Conservation (phyloP, 2,888 invertebrate species). For the Taphrorychus bicolor region DNA sequence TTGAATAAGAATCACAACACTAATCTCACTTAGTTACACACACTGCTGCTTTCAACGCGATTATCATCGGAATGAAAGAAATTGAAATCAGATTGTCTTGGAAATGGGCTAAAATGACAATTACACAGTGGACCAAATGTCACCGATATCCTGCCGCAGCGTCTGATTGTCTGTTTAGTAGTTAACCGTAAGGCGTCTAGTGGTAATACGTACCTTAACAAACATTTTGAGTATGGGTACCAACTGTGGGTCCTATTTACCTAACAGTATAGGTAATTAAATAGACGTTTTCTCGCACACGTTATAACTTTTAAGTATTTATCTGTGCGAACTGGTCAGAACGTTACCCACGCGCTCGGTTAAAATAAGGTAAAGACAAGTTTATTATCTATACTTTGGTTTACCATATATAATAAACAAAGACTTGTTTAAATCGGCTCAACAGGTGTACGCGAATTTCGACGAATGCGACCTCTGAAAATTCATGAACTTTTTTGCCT, state of each 20-base stretch:
- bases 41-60: constrained; percentile 21
- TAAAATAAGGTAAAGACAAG: constrained; percentile 41
- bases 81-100: background rate
- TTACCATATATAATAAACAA: constrained; percentile 42
- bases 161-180: no score
- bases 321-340: constrained; percentile 6
- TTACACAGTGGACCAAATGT: background rate
- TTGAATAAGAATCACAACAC: no score
- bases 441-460: constrained; percentile 45
- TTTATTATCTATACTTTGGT: constrained; percentile 38
- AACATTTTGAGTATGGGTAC: no score
- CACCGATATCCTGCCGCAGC: no score
- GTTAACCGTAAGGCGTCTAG: no score
- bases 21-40: background rate
- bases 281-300: no score
- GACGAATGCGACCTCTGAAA: constrained; percentile 37
- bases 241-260: no score
- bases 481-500: constrained; percentile 41
- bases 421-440: constrained; percentile 40
- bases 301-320: no score
- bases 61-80: constrained; percentile 12
- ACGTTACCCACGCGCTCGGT: constrained; percentile 28
- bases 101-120: background rate
- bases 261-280: no score
- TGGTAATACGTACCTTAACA: no score